phyloP scores from a whole-genome alignment of 2,888 invertebrate species.

The Ormia ochracea region DNA sequence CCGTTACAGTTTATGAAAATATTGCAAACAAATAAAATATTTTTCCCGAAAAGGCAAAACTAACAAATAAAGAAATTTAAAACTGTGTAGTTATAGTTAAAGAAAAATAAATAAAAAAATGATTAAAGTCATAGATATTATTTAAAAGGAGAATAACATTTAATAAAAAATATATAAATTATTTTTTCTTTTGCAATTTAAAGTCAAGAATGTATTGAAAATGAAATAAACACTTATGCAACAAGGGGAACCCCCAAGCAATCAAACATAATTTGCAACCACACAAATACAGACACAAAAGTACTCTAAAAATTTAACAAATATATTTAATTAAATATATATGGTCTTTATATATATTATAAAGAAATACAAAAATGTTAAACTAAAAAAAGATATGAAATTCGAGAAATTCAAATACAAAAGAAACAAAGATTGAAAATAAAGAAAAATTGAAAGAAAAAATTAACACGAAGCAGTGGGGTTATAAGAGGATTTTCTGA shows the following conservation, averaged over 20 bases:
- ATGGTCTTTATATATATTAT: not conserved
- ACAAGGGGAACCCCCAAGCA: not conserved
- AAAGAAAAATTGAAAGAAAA: not conserved
- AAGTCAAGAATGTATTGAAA: conserved; percentile 25
- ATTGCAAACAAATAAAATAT: not conserved
- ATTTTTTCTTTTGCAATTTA: conserved; percentile 12
- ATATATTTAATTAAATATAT: conserved; percentile 24
- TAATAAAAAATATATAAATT: conserved; percentile 18
- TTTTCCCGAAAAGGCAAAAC: not conserved
- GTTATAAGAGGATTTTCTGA: not conserved
- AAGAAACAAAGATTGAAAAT: not conserved
- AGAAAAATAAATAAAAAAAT: not conserved
- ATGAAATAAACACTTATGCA: conserved; percentile 1
- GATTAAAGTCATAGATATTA: not conserved
- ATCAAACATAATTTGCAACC: conserved; percentile 40
- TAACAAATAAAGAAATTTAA: not conserved
- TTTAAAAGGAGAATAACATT: not conserved
- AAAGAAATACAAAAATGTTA: conserved; percentile 41
- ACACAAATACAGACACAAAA: conserved; percentile 14
- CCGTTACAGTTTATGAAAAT: conserved; percentile 23
- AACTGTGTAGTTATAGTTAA: conserved; percentile 14
- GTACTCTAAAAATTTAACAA: conserved; percentile 22
- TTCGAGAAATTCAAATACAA: not conserved
- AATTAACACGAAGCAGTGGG: not conserved
- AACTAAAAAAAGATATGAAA: conserved; percentile 21